Base-by-base conservation (phyloP, 2,888 invertebrate genomes). In the Nemurella pictetii region DNA sequence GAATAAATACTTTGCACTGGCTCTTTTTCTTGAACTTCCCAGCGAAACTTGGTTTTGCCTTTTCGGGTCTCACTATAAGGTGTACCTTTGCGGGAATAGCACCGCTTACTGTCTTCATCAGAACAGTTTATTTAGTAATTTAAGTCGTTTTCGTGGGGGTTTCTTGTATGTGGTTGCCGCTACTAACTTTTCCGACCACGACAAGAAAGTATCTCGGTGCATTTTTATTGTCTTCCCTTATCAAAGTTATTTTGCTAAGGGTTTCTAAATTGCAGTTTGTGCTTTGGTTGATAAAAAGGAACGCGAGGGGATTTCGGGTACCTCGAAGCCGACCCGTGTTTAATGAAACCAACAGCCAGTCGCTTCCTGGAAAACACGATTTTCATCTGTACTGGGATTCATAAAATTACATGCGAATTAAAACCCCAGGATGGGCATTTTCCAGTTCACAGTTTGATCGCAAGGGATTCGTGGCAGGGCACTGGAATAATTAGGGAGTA, bases 41-140 rank as follows among this genome's bases (percentile, higher is more conserved):
- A 55, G 20, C 15, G 12, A 55, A 55, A 55, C 55, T 55, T 55
- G 55, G 5, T 55, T 20, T 28, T 28, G 75, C 75, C 75, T 75
- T 75, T 75, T 75, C 75, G 75, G 26, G 75, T 26, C 27, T 75
- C 4, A n/a, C n/a, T n/a, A n/a, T n/a, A n/a, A n/a, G 75, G 75
- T 75, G 9, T 20, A 74, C 26, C 26, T 75, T 75, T 75, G 26
- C 9, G 25, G 27, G 20, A 29, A 78, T 29, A 20, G 78, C 28
- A 78, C 30, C 78, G 28, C 28, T 78, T 29, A 78, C 29, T 78
- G 29, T 78, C 78, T 28, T n/a, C 78, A 30, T 78, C 30, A 30
- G n/a, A n/a, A 29, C 28, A 78, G 28, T 78, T 78, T 78, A 78
- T 78, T 30, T n/a, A 27, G 78, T 78, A 25, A 78, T 78, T 75